Evolutionary conservation across 1,140 invertebrate genomes (phyloP), one percentile per base, ranked within the genome.

Genomic region (Drosophila navojoa): DNA sequence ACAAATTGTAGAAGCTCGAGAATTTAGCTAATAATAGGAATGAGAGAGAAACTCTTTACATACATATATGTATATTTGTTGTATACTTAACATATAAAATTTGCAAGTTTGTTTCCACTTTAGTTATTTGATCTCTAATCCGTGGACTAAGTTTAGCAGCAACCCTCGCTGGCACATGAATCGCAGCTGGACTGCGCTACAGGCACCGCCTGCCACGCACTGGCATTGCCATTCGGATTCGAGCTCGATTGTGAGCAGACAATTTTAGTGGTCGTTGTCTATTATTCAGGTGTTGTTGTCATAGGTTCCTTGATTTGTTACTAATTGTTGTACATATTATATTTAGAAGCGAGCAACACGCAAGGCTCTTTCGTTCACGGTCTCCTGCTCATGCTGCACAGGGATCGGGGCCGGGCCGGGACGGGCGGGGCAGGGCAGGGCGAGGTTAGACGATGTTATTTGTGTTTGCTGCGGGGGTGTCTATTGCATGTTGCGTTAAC

Each of bases 241-340:
- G 29, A 32, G 59, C 59, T 29, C 15, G 55, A 45, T 59, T 60
- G 57, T 27, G 9, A 50, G 40, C 27, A 62, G 54, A 60, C 40
- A 57, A 67, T 64, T 76, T 81, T 86, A 76, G 52, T 71, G 68
- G 45, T 45, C 62, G 68, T 64, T 59, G 62, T 71, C 61, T 52
- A 76, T 89, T 82, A 68, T 66, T 68, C 68, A 79, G 84, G 84
- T 87, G 85, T 80, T 89, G 76, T 89, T 89, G 84, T 89, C 84
- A 84, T 90, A 89, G 85, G 85, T 63, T 90, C 58, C 84, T 63
- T 74, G 75, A 75, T 68, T 80, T 58, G 62, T 60, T 73, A 69
- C 75, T 89, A 89, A 89, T 89, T 89, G 84, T 89, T 90, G 76
- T 79, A 42, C 16, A 55, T 45, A 79, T 84, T 45, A 79, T 84